phyloP scores from a whole-genome alignment of 2,113 vertebrate genomes.

The rabbit (Oryctolagus cuniculus) region mOryCun1.1 NC_091453.1:127383001-127383500 shows the following conservation, averaged over 20 bases:
- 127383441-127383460: conserved; percentile 33
- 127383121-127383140: not conserved
- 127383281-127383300: conserved; percentile 1
- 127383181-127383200: not conserved
- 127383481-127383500: not conserved
- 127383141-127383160: not conserved
- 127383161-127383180: not conserved
- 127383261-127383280: not conserved
- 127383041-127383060: not conserved
- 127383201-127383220: not conserved
- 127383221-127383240: conserved; percentile 6
- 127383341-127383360: conserved; percentile 17
- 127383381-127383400: not conserved
- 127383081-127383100: not conserved
- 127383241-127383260: not conserved
- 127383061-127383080: not conserved
- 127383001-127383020: not conserved
- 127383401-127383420: not conserved
- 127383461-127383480: conserved; percentile 54
- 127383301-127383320: not conserved
- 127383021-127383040: not conserved
- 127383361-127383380: not conserved
- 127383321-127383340: conserved; percentile 22
- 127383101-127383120: not conserved
- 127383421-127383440: conserved; percentile 20